Percentiles rank a stretch among this genome's conserved stretches.
Conservation (phyloP, 2,797 vertebrate species). For the Malacoctenus gilli region DNA sequence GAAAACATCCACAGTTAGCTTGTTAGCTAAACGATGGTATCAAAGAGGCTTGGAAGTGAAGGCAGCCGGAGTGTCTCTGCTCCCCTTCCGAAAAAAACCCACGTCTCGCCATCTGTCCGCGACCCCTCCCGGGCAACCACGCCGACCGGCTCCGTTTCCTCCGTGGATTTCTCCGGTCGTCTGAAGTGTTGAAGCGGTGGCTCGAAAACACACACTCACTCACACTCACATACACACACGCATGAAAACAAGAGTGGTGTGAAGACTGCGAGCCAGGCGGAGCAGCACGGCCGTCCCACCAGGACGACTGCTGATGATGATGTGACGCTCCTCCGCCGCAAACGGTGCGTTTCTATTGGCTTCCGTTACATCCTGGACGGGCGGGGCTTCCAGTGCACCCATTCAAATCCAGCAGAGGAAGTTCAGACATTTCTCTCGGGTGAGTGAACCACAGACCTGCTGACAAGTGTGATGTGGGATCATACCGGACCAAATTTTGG, state of each 20-base stretch:
- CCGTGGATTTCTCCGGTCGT: conserved; percentile 19
- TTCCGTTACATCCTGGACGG: conserved; percentile 82
- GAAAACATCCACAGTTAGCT: conserved; percentile 75
- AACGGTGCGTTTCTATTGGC: conserved; percentile 82
- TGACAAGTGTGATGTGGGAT: too few relatives aligned
- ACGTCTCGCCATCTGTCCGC: not conserved
- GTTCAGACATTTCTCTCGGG: too few relatives aligned
- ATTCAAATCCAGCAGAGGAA: conserved; percentile 64
- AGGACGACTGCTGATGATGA: conserved; percentile 82
- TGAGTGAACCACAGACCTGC: too few relatives aligned
- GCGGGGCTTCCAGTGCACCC: conserved; percentile 83
- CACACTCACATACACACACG: too few relatives aligned
- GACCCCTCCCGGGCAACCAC: conserved; percentile 2
- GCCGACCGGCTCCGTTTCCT: not conserved
- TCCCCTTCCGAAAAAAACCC: conserved; percentile 14
- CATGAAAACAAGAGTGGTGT: conserved; percentile 32
- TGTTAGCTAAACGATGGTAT: conserved; percentile 66
- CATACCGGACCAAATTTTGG: too few relatives aligned
- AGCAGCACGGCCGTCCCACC: conserved; percentile 77
- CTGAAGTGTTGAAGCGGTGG: conserved; percentile 71
- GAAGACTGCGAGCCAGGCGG: conserved; percentile 32
- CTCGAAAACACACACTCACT: too few relatives aligned
- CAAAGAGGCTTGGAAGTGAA: conserved; percentile 66
- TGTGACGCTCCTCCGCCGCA: conserved; percentile 84
- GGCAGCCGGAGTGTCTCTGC: conserved; percentile 18